Conservation (phyloP, 2,797 vertebrate species). For the Merluccius polli region DNA sequence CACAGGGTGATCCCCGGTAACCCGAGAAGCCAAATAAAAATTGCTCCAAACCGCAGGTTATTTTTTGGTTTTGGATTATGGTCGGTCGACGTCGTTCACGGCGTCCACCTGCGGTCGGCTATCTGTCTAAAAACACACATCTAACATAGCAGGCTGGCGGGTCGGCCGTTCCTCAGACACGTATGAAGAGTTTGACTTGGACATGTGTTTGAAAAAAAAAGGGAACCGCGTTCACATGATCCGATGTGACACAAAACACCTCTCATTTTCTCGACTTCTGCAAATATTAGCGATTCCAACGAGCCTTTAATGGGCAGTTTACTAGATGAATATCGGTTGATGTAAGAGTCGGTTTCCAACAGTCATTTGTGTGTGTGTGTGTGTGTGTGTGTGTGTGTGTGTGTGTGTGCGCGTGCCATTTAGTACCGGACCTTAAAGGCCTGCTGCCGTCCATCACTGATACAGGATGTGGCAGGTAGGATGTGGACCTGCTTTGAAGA, state of each 20-base stretch:
- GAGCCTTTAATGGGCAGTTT: not conserved
- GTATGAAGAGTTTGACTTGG: slow-evolving; percentile 2
- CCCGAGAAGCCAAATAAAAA: slow-evolving; percentile 35
- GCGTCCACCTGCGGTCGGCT: slow-evolving; percentile 12
- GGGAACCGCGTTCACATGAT: not conserved
- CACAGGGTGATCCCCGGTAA: slow-evolving; percentile 7
- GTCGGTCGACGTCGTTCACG: slow-evolving; percentile 31
- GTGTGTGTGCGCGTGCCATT: not conserved
- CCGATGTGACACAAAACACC: not conserved
- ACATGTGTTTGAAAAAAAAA: not conserved
- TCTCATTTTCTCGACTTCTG: not conserved
- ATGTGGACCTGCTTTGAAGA: slow-evolving; percentile 37
- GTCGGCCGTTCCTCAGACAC: slow-evolving; percentile 14
- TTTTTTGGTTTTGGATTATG: slow-evolving; percentile 34
- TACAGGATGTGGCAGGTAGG: slow-evolving; percentile 25
- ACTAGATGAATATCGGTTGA: not conserved
- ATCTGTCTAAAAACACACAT: slow-evolving; percentile 8
- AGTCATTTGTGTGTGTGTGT: too few species aligned
- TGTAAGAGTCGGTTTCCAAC: not conserved
- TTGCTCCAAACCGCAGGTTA: slow-evolving; percentile 43
- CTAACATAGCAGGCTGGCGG: not conserved
- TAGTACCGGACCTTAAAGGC: slow-evolving; percentile 24
- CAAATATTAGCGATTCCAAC: not conserved
- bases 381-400: too few species aligned
- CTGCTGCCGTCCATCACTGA: slow-evolving; percentile 43